Evolutionary conservation across 2,113 vertebrate species (phyloP), one percentile per base, ranked within the genome.

Genomic region (Osmerus mordax): DNA sequence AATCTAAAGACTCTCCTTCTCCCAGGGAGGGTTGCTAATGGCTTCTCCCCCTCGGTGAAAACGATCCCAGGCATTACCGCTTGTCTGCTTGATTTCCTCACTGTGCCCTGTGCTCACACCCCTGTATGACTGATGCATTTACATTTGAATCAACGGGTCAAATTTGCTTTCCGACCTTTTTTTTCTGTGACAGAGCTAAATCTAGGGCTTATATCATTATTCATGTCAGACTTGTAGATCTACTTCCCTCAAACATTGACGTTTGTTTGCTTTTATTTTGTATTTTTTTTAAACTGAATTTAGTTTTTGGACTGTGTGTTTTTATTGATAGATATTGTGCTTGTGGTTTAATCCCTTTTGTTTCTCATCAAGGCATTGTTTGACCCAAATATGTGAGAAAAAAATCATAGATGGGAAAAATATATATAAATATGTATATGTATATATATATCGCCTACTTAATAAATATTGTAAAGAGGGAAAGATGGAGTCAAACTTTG

Each of bases 401-500:
- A 63, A 19, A 60, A 54, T n/a, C 73, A 64, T 15, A 54, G 51
- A 28, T 12, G 36, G 56, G 28, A 65, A 58, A 80, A 11, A 51
- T 62, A 79, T 25, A 76, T 56, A 76, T 29, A 73, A 67, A 82
- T 53, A 72, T n/a, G 72, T 60, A 73, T 4, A 65, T 28, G 13
- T 7, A 28, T 70, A 69, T 56, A 75, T 85, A 47, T 47, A 47
- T 47, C 41, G 41, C 9, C 41, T 60, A 60, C 60, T 62, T 32
- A 64, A 64, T 64, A 64, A 64, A 88, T 81, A 87, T 71, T 72
- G 0, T 19, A 78, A 82, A 73, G 5, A 52, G 67, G 52, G 28
- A 60, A 65, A 41, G 21, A 62, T 16, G 23, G 60, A 62, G 60
- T 62, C 60, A 62, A 29, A 41, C 14, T 8, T 15, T 18, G 29